These are phyloP conservation scores for Ambastaia sidthimunki DNA, from an alignment of 2,797 vertebrate genomes.

Conservation along the genomic window DNA sequence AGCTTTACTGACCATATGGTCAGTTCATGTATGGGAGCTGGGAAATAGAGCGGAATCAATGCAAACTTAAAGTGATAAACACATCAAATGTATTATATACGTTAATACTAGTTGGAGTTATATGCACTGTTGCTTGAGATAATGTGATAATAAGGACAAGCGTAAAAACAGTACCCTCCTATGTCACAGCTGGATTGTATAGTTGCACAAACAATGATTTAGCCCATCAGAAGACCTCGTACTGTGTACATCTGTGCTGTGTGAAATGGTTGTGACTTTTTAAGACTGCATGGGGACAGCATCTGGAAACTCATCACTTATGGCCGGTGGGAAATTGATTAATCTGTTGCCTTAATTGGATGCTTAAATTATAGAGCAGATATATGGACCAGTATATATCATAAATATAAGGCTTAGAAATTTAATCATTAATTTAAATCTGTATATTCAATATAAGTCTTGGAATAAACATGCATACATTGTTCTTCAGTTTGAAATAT, in stretches of 20 bases:
- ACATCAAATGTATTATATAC: background rate
- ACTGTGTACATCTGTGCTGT: background rate
- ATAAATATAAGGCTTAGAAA: too few species aligned
- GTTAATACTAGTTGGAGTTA: background rate
- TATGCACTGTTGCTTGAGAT: background rate
- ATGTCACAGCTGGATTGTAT: background rate
- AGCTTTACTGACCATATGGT: background rate
- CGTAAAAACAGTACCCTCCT: background rate
- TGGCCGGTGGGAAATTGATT: background rate
- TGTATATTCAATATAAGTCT: too few species aligned
- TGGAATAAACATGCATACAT: background rate
- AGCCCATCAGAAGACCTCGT: background rate
- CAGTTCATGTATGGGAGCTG: background rate
- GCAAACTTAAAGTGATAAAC: background rate
- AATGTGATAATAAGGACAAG: background rate
- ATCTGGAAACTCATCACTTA: constrained; percentile 11
- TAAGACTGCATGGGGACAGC: constrained; percentile 34
- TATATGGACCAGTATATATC: background rate
- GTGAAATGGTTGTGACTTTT: background rate
- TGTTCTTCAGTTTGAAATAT: background rate
- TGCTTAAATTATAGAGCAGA: background rate
- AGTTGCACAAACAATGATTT: background rate
- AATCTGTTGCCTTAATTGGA: background rate
- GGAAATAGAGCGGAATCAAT: background rate
- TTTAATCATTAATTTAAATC: too few species aligned